These are phyloP conservation scores for Oophaga sylvatica DNA, from an alignment of 2,797 vertebrate genomes.

Conservation along the genomic window DNA sequence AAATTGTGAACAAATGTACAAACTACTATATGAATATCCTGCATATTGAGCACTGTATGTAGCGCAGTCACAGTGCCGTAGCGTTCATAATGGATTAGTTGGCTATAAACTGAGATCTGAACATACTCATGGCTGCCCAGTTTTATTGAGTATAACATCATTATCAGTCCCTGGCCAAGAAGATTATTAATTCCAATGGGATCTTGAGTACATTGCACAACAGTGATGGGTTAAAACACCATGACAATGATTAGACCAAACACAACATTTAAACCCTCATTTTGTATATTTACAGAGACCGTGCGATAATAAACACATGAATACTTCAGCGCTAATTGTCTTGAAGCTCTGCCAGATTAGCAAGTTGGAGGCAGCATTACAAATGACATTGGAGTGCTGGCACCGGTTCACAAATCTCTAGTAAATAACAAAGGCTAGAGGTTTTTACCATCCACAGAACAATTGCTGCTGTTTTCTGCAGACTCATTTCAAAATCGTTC, in stretches of 20 bases:
- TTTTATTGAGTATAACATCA: constrained; percentile 17
- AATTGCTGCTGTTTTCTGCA: constrained; percentile 35
- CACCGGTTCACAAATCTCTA: constrained; percentile 37
- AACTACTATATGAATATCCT: not conserved
- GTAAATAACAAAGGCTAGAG: constrained; percentile 37
- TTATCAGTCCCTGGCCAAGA: constrained; percentile 8
- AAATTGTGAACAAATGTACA: not conserved
- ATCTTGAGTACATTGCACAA: constrained; percentile 8
- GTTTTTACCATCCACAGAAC: constrained; percentile 30
- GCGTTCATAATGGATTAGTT: constrained; percentile 3
- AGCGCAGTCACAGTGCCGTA: not conserved
- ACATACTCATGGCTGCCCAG: not conserved
- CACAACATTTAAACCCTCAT: constrained; percentile 28
- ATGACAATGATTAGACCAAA: constrained; percentile 19
- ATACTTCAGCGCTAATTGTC: constrained; percentile 40
- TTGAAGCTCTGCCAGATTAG: constrained; percentile 41
- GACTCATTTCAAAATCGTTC: constrained; percentile 18
- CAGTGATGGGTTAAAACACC: constrained; percentile 22
- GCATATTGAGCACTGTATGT: not conserved
- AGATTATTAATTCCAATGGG: constrained; percentile 18
- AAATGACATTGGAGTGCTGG: constrained; percentile 38
- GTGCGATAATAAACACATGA: constrained; percentile 34
- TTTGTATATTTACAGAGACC: constrained; percentile 38
- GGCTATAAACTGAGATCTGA: not conserved
- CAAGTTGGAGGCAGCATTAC: constrained; percentile 34